Evolutionary conservation across 2,888 invertebrate genomes (phyloP).

Genomic region (Ophion ventricosus): DNA sequence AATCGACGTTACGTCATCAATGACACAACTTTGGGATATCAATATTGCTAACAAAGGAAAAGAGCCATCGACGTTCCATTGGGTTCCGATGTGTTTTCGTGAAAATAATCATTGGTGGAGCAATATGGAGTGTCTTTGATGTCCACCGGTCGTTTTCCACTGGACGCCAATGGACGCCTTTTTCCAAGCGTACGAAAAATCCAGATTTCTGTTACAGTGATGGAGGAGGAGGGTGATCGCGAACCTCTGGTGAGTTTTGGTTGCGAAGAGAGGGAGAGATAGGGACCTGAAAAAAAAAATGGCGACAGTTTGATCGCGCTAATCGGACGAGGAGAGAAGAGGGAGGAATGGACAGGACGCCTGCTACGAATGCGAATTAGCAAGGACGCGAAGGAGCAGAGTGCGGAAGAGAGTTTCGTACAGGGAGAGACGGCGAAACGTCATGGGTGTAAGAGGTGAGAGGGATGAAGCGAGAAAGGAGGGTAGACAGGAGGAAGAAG

Average conservation of each 20-base stretch:
- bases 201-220: too few species aligned
- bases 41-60: conserved; percentile 19
- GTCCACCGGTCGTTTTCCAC: too few species aligned
- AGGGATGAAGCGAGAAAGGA: conserved; percentile 35
- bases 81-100: too few species aligned
- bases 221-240: too few species aligned
- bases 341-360: conserved; percentile 30
- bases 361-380: conserved; percentile 66
- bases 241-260: too few species aligned
- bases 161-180: too few species aligned
- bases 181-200: too few species aligned
- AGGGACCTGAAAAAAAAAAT: neutral
- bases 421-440: conserved; percentile 25
- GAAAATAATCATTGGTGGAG: too few species aligned
- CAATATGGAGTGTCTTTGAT: too few species aligned
- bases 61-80: too few species aligned
- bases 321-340: conserved; percentile 40
- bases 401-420: conserved; percentile 50
- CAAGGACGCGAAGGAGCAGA: conserved; percentile 54
- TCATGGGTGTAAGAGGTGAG: conserved; percentile 15
- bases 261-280: too few species aligned
- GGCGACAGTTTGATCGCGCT: conserved; percentile 32
- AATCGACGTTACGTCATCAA: conserved; percentile 16
- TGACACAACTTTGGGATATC: conserved; percentile 17
- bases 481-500: conserved; percentile 55